Evolutionary conservation across 2,113 vertebrate species (phyloP).

Genomic region (Oncorhynchus kisutch): DNA sequence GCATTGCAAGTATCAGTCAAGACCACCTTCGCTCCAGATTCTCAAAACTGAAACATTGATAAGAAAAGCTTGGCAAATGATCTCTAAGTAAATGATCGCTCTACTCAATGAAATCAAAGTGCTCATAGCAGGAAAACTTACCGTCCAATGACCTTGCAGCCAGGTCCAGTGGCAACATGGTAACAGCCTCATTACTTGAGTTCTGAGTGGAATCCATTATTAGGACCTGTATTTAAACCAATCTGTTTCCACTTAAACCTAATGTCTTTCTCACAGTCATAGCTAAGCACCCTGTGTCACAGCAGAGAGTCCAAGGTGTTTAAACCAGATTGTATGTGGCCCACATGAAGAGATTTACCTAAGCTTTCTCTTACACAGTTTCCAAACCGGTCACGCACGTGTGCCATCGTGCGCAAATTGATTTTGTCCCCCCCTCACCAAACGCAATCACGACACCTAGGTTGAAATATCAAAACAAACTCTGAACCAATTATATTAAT

Average conservation of each 20-base stretch:
- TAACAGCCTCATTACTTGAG: background rate
- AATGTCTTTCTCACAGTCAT: background rate
- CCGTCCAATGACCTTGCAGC: background rate
- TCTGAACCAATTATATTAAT: no score
- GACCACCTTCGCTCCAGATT: background rate
- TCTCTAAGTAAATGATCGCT: background rate
- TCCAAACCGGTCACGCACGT: no score
- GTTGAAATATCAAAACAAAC: no score
- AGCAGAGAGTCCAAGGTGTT: background rate
- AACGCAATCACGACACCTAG: no score
- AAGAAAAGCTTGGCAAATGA: background rate
- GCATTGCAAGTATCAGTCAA: background rate
- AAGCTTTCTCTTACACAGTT: background rate
- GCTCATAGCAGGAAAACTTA: background rate
- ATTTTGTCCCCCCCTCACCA: no score
- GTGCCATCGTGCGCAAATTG: no score
- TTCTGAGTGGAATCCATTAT: background rate
- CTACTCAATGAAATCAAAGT: background rate
- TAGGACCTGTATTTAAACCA: background rate
- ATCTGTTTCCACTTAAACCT: background rate
- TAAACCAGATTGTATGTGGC: background rate
- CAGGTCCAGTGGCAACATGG: background rate
- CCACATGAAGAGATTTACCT: background rate
- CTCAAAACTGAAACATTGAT: background rate
- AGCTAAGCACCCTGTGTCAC: background rate